phyloP scores from a whole-genome alignment of 37 sponge, comb jelly and placozoan genomes.

The Cliona cf. orientalis region DNA sequence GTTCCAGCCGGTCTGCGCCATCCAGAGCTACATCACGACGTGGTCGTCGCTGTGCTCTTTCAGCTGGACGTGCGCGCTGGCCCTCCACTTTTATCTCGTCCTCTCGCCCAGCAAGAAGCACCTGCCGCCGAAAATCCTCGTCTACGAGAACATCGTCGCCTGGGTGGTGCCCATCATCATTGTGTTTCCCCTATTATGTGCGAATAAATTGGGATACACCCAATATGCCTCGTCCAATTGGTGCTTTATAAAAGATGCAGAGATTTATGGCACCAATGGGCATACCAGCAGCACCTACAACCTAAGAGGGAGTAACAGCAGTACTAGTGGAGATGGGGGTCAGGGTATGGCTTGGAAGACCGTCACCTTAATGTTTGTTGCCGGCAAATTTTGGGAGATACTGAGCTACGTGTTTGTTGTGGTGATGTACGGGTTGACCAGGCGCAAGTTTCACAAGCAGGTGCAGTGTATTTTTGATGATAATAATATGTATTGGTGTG shows the following conservation, averaged over 20 bases:
- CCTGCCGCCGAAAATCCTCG: slow-evolving; percentile 10
- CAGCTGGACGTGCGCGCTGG: slow-evolving; percentile 72
- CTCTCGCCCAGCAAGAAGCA: not conserved
- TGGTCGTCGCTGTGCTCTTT: slow-evolving; percentile 61
- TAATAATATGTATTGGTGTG: too few relatives aligned
- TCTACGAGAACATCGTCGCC: slow-evolving; percentile 15
- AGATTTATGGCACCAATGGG: not conserved
- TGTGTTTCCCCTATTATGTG: slow-evolving; percentile 9
- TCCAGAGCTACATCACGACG: slow-evolving; percentile 73
- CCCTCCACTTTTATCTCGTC: slow-evolving; percentile 48
- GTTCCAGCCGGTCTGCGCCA: slow-evolving; percentile 31
- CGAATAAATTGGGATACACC: slow-evolving; percentile 41
- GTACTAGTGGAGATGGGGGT: not conserved
- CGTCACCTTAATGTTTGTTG: slow-evolving; percentile 28
- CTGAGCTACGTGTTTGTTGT: slow-evolving; percentile 37
- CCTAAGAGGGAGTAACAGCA: not conserved
- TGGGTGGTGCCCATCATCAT: slow-evolving; percentile 44
- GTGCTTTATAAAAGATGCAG: slow-evolving; percentile 36
- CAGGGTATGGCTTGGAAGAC: too few relatives aligned
- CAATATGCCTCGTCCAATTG: slow-evolving; percentile 31
- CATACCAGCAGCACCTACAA: too few relatives aligned
- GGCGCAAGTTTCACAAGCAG: slow-evolving; percentile 21
- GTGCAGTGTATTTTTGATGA: too few relatives aligned
- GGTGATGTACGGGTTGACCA: slow-evolving; percentile 32
- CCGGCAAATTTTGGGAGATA: slow-evolving; percentile 63